Evolutionary conservation across 2,113 vertebrate species (phyloP), one percentile per base, ranked within the genome.

Genomic region (Apodemus speciosus): DNA sequence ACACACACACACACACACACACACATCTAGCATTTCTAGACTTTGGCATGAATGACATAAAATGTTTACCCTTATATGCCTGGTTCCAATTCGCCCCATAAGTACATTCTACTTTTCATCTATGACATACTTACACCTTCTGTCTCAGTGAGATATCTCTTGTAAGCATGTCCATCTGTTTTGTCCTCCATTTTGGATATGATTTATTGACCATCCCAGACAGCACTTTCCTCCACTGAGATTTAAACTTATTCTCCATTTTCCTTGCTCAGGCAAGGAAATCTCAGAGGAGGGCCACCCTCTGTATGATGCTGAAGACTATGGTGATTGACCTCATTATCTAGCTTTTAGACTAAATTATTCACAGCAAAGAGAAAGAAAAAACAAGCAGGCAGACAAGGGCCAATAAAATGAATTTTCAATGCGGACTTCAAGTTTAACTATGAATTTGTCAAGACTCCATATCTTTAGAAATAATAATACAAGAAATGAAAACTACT

Each of bases 401-500:
- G 89, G 27, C 13, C 62, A 21, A 91, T 13, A 80, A 69, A 89
- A 40, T 87, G 38, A 43, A 80, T 8, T 89, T 81, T 93, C 23
- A 89, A 25, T 43, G 23, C 91, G 8, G 43, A 7, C 30, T 89
- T 96, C 62, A 73, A 85, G 58, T 95, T 75, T 35, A 81, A 60
- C 87, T 87, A 87, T 46, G 80, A 62, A 84, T 84, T 77, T 85
- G 40, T 84, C 90, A 88, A 72, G 38, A 75, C 8, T 79, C 7
- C 40, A 53, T 35, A 35, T 85, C n/a, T 81, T 86, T 73, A 89
- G 56, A 90, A 94, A 95, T 62, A 76, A 15, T 3, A 53, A 89
- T 53, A 81, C 60, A 81, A 92, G 76, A 9, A 2, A 21, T 87
- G 56, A 75, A 81, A 85, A 80, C 23, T 23, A 53, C 5, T 76